phyloP scores from a whole-genome alignment of 2,113 vertebrate species.

The Lontra canadensis region DNA sequence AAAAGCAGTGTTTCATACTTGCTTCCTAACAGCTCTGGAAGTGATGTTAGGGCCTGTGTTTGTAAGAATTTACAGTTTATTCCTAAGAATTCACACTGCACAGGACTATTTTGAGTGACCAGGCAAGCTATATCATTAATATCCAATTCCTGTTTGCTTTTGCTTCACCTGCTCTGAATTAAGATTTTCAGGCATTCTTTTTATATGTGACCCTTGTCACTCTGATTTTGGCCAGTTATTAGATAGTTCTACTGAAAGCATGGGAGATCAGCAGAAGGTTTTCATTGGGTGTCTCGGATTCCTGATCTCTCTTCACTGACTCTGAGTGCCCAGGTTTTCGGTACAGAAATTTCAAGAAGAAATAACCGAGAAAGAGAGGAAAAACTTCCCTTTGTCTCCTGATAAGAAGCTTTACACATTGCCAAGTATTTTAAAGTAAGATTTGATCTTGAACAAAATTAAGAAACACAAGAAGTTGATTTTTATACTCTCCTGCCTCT shows the following conservation, averaged over 20 bases:
- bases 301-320: background rate
- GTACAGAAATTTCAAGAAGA: background rate
- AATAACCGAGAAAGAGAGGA: background rate
- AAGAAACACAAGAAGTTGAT: background rate
- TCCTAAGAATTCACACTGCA: background rate
- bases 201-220: background rate
- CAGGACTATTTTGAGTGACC: background rate
- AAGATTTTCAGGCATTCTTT: background rate
- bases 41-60: background rate
- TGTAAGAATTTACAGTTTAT: background rate
- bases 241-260: background rate
- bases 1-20: background rate
- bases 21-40: background rate
- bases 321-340: background rate
- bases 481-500: background rate
- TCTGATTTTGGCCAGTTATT: background rate
- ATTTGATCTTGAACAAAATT: background rate
- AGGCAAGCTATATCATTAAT: background rate
- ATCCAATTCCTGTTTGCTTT: background rate
- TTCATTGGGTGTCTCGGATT: background rate
- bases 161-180: background rate
- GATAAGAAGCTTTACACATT: background rate
- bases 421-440: background rate
- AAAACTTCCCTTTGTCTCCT: background rate
- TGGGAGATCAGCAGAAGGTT: background rate